Evolutionary conservation across 2,113 vertebrate species (phyloP).

Genomic region (Aegithalos caudatus): DNA sequence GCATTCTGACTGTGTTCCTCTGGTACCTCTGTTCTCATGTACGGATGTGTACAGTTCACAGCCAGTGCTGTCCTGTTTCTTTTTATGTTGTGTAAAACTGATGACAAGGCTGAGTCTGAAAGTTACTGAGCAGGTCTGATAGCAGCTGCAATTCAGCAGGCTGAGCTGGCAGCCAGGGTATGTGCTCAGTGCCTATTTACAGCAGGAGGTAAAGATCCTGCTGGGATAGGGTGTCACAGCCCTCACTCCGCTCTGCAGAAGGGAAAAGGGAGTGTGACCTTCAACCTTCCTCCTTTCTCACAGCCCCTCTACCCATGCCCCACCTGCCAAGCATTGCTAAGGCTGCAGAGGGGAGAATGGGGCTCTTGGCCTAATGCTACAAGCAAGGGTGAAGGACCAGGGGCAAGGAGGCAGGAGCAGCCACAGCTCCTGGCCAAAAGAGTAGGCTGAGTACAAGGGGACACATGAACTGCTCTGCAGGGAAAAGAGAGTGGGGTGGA

Average conservation of each 20-base stretch:
- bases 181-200: slow-evolving; percentile 52
- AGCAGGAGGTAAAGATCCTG: slow-evolving; percentile 45
- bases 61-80: background rate
- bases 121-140: background rate
- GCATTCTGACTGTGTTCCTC: background rate
- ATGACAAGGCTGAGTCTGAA: slow-evolving; percentile 43
- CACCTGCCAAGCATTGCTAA: background rate
- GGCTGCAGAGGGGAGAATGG: background rate
- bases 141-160: slow-evolving; percentile 40
- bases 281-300: slow-evolving; percentile 23
- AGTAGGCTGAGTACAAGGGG: background rate
- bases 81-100: slow-evolving; percentile 44
- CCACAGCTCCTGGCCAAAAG: background rate
- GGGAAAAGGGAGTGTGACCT: slow-evolving; percentile 28
- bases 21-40: background rate
- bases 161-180: background rate
- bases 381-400: background rate
- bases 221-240: slow-evolving; percentile 25
- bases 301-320: background rate
- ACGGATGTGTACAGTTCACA: background rate
- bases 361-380: background rate
- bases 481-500: background rate
- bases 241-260: background rate
- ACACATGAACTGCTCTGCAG: background rate
- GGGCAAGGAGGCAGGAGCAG: background rate